Evolutionary conservation across 2,797 vertebrate genomes (phyloP), one percentile per base, ranked within the genome.

Genomic region (Molossus alvarezi): DNA sequence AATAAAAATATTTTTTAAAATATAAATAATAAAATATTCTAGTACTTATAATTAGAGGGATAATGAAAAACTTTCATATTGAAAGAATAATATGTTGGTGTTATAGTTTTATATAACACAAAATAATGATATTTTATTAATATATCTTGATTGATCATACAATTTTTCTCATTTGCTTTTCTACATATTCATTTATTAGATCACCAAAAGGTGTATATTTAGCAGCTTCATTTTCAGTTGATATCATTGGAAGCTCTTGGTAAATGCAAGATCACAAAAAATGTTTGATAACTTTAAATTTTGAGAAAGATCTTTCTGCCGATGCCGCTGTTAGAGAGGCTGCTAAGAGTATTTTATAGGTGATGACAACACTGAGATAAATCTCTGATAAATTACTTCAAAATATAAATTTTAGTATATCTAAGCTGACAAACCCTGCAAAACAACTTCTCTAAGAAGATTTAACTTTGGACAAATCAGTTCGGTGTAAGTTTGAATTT

Each of bases 361-460:
- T 73, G 77, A 14, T 62, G 51, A 72, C 25, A 84, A 72, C n/a
- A 77, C 1, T 62, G 62, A 94, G 51, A 85, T 48, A 81, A 41
- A 77, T 84, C 67, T 72, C 48, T 33, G 15, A 87, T 72, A 83
- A 75, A 58, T 75, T 82, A 86, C 79, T 91, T 93, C 80, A 95
- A 79, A 94, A 87, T 48, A 37, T 25, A 92, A 88, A 87, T 82
- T 77, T 84, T 57, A 88, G 45, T 77, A 18, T 15, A 29, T 77
- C 21, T 91, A 87, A 86, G 51, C 33, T 93, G 75, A 88, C 48
- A 37, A 86, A 93, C 87, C 92, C 80, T 80, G 29, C 18, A 62
- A 95, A 91, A 21, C 23, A 90, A 79, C 72, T 57, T 90, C 75
- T 80, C 53, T 79, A 80, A 73, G 80, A 91, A 67, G 9, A 82